Evolutionary conservation across 2,113 vertebrate species (phyloP).

Genomic region (Nansenia antarctica): DNA sequence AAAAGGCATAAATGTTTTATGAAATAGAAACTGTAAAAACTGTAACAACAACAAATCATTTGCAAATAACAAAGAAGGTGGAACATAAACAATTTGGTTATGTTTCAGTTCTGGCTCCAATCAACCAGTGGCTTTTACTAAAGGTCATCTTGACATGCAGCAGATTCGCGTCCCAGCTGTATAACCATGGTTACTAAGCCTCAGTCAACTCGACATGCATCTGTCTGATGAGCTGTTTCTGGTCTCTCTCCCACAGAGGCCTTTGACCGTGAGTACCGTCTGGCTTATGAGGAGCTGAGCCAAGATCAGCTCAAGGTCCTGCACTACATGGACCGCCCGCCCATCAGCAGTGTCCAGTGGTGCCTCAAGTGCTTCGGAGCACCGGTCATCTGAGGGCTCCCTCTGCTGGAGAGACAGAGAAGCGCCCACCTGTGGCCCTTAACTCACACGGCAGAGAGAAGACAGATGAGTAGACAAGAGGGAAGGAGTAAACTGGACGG

Average conservation of each 20-base stretch:
- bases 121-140: neutral
- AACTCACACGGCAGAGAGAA: neutral
- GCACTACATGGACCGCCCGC: slow-evolving; percentile 84
- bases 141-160: too few relatives aligned
- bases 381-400: slow-evolving; percentile 80
- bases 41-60: too few relatives aligned
- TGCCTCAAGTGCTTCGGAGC: slow-evolving; percentile 91
- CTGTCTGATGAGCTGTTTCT: neutral
- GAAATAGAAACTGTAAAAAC: too few relatives aligned
- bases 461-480: neutral
- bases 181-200: neutral
- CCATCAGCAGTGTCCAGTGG: slow-evolving; percentile 80
- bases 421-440: neutral
- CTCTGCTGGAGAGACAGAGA: neutral
- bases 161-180: too few relatives aligned
- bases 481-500: neutral
- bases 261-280: slow-evolving; percentile 90
- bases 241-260: slow-evolving; percentile 81
- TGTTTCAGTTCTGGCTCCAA: too few relatives aligned
- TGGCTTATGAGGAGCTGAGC: slow-evolving; percentile 82
- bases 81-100: too few relatives aligned
- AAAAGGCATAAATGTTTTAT: too few relatives aligned
- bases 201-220: neutral
- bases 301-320: slow-evolving; percentile 82
- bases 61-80: too few relatives aligned